Percentiles rank a stretch among this genome's conserved stretches.
Conservation (phyloP, 2,797 vertebrate genomes). For the Catostomus latipinnis region DNA sequence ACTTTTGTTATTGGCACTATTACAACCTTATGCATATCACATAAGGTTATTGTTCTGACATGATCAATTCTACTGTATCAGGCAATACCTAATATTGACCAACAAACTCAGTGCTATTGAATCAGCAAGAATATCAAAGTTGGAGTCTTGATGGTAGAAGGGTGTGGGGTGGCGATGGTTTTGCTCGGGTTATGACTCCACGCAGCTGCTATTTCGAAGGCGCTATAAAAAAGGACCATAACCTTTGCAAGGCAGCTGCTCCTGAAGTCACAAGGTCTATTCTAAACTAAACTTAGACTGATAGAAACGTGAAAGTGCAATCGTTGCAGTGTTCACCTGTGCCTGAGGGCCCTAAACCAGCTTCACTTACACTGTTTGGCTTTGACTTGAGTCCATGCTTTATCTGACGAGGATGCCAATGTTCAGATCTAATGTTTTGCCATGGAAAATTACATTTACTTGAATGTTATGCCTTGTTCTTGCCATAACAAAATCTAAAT, state of each 20-base stretch:
- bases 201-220: slow-evolving; percentile 54
- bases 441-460: background rate
- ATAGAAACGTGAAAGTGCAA: slow-evolving; percentile 51
- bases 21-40: background rate
- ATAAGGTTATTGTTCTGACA: background rate
- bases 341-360: background rate
- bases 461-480: background rate
- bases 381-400: background rate
- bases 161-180: slow-evolving; percentile 2
- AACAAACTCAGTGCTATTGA: slow-evolving; percentile 3
- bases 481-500: too few relatives aligned
- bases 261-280: slow-evolving; percentile 54
- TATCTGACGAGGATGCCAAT: background rate
- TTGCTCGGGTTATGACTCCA: slow-evolving; percentile 25
- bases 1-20: too few relatives aligned
- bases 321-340: slow-evolving; percentile 23
- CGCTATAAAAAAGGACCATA: slow-evolving; percentile 57
- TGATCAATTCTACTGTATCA: background rate
- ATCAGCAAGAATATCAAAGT: slow-evolving; percentile 9
- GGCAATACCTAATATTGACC: too few relatives aligned
- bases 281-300: slow-evolving; percentile 63
- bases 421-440: slow-evolving; percentile 11
- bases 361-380: background rate
- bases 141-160: background rate
- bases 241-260: slow-evolving; percentile 63